Evolutionary conservation across 2,797 vertebrate genomes (phyloP), one percentile per base, ranked within the genome.

Genomic region (Avahi laniger): DNA sequence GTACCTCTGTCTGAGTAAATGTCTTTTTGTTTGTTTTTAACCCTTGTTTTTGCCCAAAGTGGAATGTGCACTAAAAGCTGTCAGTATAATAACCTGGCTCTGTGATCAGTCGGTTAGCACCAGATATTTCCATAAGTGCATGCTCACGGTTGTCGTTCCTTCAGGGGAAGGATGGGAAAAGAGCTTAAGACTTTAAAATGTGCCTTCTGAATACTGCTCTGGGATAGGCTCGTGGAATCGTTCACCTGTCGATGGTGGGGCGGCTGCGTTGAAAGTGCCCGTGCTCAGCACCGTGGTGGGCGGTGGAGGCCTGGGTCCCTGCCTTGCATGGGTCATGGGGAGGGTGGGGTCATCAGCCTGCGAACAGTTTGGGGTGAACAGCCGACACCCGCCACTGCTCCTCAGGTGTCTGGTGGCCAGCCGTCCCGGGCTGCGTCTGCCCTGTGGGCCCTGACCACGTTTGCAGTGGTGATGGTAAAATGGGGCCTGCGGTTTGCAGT

Each of bases 121-220:
- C 20, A 0, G 2, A 0, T 2, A 3, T 73, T 12, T 38, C 18
- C 6, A 0, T 10, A 1, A 6, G 1, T 3, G 61, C n/a, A 0
- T 2, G 5, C 54, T 26, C 17, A 7, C 4, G 0, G 46, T 0
- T 7, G 20, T 4, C 0, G 54, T 15, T 18, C 48, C 83, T 69
- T 15, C 14, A 4, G 28, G 52, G 93, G 11, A 30, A 26, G 52
- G 46, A 15, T 0, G 38, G 24, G 22, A 33, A 48, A 14, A 1
- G 72, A 79, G 24, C 18, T 59, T 13, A 0, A 12, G 4, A 20
- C 50, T 38, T 33, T 7, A 38, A 54, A 5, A 22, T 0, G 35
- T n/a, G 26, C 59, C 38, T 1, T 26, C 12, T 1, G 2, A 50
- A 12, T 13, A 2, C 67, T 1, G 0, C 70, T 33, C 20, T 33